Percentiles rank a stretch among this genome's conserved stretches.
phyloP scores from a whole-genome alignment of 2,797 vertebrate species.

The Sebastes hopkinsi region DNA sequence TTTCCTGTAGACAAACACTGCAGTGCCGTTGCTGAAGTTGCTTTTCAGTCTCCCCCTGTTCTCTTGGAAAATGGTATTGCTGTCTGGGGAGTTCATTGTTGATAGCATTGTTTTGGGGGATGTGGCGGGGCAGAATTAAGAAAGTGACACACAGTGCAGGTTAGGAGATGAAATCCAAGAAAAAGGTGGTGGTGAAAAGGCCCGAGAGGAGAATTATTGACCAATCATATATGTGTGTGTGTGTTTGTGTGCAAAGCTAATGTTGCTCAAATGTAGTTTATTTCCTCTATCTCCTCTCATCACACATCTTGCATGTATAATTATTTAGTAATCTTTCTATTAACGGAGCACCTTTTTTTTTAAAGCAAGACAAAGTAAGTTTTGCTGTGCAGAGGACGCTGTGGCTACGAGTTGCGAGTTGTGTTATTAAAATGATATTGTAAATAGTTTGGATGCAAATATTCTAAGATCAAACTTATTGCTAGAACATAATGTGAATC shows the following conservation, averaged over 20 bases:
- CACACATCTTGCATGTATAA: no score
- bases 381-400: no score
- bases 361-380: not conserved
- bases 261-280: not conserved
- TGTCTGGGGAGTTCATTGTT: slow-evolving; percentile 16
- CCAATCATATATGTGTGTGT: no score
- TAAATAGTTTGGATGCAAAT: not conserved
- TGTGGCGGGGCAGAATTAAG: not conserved
- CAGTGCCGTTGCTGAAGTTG: slow-evolving; percentile 6
- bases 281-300: no score
- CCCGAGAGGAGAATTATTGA: not conserved
- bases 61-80: slow-evolving; percentile 16
- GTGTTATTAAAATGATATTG: not conserved
- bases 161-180: not conserved
- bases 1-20: slow-evolving; percentile 13
- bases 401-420: no score
- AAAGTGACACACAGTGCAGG: not conserved
- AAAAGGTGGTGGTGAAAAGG: not conserved
- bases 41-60: slow-evolving; percentile 12
- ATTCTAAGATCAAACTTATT: not conserved
- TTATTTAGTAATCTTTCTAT: no score
- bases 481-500: not conserved
- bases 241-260: not conserved
- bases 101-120: slow-evolving; percentile 3
- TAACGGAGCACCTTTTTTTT: not conserved